Conservation (phyloP, 2,888 invertebrate genomes). For the Andrena dorsata region DNA sequence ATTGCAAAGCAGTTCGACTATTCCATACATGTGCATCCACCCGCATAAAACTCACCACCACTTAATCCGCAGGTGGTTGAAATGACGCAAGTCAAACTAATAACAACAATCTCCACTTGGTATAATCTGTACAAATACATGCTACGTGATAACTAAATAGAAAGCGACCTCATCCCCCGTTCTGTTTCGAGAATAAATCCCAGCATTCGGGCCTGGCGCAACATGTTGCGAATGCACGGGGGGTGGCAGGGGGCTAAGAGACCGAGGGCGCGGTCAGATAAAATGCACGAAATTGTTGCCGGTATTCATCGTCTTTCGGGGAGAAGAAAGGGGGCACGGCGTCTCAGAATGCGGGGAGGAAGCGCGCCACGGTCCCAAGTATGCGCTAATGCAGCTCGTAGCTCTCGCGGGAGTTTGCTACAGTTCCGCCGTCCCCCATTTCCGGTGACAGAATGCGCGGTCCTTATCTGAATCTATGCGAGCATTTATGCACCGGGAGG, state of each 20-base stretch:
- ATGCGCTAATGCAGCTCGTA: constrained; percentile 82
- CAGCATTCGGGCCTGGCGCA: neutral
- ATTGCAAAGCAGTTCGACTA: too few species aligned
- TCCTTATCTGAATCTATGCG: constrained; percentile 81
- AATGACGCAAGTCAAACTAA: too few species aligned
- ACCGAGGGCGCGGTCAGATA: constrained; percentile 62
- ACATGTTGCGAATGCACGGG: constrained; percentile 8
- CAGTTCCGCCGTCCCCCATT: constrained; percentile 68
- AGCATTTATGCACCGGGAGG: constrained; percentile 66
- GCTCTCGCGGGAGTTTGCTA: constrained; percentile 73
- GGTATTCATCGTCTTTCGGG: constrained; percentile 48
- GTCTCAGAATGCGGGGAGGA: constrained; percentile 72
- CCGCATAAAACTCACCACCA: too few species aligned
- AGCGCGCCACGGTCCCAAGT: constrained; percentile 68
- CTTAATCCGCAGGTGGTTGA: too few species aligned
- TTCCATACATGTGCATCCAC: too few species aligned
- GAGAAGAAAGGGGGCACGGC: constrained; percentile 49
- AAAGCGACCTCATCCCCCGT: neutral
- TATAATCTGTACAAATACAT: too few species aligned
- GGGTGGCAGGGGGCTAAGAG: constrained; percentile 5
- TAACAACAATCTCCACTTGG: too few species aligned
- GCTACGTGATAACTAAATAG: too few species aligned
- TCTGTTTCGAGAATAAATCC: neutral
- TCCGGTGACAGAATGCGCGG: constrained; percentile 78
- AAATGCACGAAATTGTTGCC: constrained; percentile 69